phyloP scores from a whole-genome alignment of 2,113 vertebrate genomes.

The Peromyscus leucopus region DNA sequence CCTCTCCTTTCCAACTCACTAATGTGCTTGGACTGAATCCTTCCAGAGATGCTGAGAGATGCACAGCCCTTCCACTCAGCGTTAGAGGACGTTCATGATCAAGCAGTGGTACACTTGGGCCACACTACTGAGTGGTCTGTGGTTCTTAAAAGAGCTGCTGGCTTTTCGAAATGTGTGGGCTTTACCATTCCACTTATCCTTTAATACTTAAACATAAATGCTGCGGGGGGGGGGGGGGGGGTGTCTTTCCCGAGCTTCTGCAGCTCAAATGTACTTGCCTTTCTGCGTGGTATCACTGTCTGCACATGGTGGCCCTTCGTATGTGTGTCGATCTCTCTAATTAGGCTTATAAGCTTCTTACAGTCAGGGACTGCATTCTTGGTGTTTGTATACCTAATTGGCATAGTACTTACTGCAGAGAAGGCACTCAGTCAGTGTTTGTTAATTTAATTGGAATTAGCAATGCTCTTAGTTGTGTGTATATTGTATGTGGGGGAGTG shows the following conservation, averaged over 20 bases:
- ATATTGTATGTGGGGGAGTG: background rate
- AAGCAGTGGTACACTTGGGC: background rate
- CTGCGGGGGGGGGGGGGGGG: background rate
- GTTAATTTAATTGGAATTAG: conserved; percentile 73
- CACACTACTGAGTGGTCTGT: background rate
- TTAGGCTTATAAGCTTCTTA: conserved; percentile 68
- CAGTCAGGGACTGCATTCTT: conserved; percentile 37
- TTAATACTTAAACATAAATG: background rate
- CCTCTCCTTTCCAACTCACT: background rate
- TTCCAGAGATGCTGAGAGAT: background rate
- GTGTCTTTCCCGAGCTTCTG: background rate
- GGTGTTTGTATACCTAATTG: conserved; percentile 64
- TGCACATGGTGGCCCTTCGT: background rate
- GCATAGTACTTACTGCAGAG: background rate
- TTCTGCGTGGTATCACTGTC: background rate
- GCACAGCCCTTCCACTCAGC: background rate
- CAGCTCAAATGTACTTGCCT: background rate
- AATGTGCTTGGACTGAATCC: background rate
- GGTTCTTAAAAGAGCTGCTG: background rate
- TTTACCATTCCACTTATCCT: background rate
- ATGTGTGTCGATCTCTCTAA: background rate
- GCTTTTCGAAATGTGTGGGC: background rate
- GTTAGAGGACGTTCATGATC: background rate
- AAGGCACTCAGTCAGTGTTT: conserved; percentile 71
- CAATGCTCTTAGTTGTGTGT: background rate